These are phyloP conservation scores for Kobus ellipsiprymnus DNA, from an alignment of 2,113 vertebrate species.

Conservation along the genomic window DNA sequence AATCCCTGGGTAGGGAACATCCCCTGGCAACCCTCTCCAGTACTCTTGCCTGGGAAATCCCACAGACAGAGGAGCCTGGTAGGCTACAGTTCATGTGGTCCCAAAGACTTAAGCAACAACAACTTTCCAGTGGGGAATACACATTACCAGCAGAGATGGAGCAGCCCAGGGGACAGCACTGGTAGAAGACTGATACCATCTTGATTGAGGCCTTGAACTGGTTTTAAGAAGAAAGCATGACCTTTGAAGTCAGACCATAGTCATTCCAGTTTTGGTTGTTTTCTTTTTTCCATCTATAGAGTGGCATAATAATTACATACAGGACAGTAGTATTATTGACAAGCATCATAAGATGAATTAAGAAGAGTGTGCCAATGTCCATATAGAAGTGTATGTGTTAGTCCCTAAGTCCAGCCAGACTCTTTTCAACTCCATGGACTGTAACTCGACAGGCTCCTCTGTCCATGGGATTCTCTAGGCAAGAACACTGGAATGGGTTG, in stretches of 20 bases:
- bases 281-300: not conserved
- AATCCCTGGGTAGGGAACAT: not conserved
- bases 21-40: not conserved
- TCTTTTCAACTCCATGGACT: not conserved
- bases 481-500: not conserved
- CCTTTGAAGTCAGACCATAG: not conserved
- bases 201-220: not conserved
- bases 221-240: not conserved
- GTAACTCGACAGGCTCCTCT: not conserved
- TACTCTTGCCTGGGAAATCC: not conserved
- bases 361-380: not conserved
- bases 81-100: not conserved
- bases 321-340: not conserved
- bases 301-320: not conserved
- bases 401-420: not conserved
- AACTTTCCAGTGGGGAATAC: not conserved
- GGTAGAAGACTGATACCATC: not conserved
- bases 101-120: not conserved
- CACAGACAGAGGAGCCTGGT: not conserved
- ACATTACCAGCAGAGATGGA: not conserved
- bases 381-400: not conserved
- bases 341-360: not conserved
- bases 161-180: accelerated
- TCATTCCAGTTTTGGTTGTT: not conserved
- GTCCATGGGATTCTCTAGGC: not conserved